Evolutionary conservation across 2,113 vertebrate genomes (phyloP).

Genomic region (Taurulus bubalis): DNA sequence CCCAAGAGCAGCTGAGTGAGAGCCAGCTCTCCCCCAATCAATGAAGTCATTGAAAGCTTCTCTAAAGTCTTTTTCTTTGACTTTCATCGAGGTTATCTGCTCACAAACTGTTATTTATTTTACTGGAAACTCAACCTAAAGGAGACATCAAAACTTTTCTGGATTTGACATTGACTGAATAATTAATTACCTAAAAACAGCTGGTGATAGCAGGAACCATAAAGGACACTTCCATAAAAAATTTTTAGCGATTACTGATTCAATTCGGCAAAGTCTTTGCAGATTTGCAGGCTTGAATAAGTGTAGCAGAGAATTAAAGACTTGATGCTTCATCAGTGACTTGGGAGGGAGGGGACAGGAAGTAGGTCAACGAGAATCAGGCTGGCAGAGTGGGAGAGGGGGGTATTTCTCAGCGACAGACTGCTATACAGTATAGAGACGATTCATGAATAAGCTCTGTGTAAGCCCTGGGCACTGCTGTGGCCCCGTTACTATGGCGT

Average conservation of each 20-base stretch:
- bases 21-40: constrained; percentile 5
- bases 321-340: constrained; percentile 56
- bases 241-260: background rate
- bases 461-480: constrained; percentile 77
- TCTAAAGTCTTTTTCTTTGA: background rate
- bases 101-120: background rate
- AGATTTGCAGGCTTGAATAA: background rate
- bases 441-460: constrained; percentile 83
- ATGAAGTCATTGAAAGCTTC: background rate
- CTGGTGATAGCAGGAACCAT: background rate
- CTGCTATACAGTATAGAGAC: constrained; percentile 81
- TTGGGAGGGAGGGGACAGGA: constrained; percentile 47
- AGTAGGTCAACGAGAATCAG: constrained; percentile 78
- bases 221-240: background rate
- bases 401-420: constrained; percentile 75
- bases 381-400: constrained; percentile 50
- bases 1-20: background rate
- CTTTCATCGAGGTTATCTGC: background rate
- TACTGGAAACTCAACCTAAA: background rate
- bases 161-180: background rate
- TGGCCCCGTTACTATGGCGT: constrained; percentile 80
- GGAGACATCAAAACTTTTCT: background rate
- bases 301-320: constrained; percentile 45
- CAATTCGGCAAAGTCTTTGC: background rate
- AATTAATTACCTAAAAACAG: background rate